Conservation (phyloP, 2,113 vertebrate genomes). For the Mustela nigripes region DNA sequence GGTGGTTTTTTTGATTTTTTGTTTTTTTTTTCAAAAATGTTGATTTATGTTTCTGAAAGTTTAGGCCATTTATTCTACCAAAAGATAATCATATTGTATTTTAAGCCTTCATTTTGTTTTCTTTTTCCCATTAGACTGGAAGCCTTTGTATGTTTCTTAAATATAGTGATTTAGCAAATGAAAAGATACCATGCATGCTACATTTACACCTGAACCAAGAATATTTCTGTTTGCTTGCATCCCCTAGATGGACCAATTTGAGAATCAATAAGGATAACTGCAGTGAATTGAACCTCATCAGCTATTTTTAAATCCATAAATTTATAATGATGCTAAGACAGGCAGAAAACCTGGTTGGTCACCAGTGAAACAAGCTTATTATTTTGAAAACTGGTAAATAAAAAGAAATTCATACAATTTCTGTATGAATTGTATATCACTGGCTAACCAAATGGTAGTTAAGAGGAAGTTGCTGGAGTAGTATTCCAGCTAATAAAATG, state of each 20-base stretch:
- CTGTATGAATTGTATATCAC: neutral
- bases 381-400: slow-evolving; percentile 34
- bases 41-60: neutral
- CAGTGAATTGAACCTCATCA: neutral
- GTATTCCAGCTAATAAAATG: neutral
- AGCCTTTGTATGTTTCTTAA: slow-evolving; percentile 43
- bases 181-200: neutral
- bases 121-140: neutral
- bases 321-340: slow-evolving; percentile 15
- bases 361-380: neutral
- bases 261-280: neutral
- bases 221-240: neutral
- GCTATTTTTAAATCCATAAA: neutral
- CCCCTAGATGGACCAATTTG: neutral
- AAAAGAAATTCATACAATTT: neutral
- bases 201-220: neutral
- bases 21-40: neutral
- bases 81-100: neutral
- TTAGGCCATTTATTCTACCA: neutral
- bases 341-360: neutral
- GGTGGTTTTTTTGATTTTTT: neutral
- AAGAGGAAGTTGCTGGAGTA: neutral
- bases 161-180: slow-evolving; percentile 1
- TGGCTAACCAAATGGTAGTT: neutral
- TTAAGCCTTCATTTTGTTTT: neutral